Evolutionary conservation across 2,113 vertebrate genomes (phyloP).

Genomic region (Elanoides forficatus): DNA sequence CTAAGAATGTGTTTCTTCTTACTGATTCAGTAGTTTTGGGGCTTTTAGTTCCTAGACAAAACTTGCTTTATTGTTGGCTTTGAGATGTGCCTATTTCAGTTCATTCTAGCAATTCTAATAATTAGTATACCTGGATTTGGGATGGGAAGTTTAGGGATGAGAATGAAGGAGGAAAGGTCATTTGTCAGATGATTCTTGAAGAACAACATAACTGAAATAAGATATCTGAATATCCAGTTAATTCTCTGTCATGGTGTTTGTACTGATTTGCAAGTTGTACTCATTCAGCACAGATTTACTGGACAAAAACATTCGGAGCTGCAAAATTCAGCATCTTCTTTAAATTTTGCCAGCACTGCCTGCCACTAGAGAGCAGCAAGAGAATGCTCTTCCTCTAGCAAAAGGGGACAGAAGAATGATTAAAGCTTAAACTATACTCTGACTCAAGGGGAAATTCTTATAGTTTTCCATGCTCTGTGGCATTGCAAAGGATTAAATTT

Average conservation of each 20-base stretch:
- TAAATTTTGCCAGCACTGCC: not conserved
- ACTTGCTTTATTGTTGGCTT: not conserved
- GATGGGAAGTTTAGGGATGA: not conserved
- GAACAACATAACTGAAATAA: accelerated
- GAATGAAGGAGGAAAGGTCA: not conserved
- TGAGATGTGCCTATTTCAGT: not conserved
- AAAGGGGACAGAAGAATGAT: not conserved
- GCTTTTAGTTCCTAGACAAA: not conserved
- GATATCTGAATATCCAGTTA: not conserved
- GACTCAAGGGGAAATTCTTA: not conserved
- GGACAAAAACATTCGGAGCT: not conserved
- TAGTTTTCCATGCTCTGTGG: not conserved
- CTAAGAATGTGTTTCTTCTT: not conserved
- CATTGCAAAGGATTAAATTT: not conserved
- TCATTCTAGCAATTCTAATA: not conserved
- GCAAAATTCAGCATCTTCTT: not conserved
- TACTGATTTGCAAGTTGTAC: not conserved
- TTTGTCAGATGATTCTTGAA: not conserved
- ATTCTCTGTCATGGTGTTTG: not conserved
- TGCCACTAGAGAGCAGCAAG: slow-evolving; percentile 53
- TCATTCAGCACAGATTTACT: not conserved
- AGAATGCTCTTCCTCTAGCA: not conserved
- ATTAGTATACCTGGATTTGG: not conserved
- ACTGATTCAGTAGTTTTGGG: not conserved
- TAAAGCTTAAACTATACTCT: not conserved